phyloP scores from a whole-genome alignment of 2,888 invertebrate species.

The Cephus spinipes region DNA sequence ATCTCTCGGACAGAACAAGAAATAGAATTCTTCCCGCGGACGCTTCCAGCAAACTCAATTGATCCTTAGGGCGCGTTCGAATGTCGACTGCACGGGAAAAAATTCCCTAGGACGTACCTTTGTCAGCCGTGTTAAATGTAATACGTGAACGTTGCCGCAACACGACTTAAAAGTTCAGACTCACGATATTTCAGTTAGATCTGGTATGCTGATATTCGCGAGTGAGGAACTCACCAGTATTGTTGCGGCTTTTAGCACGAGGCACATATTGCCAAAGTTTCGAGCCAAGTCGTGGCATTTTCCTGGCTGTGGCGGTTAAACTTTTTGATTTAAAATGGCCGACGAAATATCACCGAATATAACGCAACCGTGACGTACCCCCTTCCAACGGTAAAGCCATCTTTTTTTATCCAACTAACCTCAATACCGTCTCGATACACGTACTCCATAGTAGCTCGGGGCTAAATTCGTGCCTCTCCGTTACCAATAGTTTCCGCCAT shows the following conservation, averaged over 20 bases:
- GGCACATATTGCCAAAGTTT: conserved; percentile 38
- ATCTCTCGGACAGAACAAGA: background rate
- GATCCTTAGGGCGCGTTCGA: background rate
- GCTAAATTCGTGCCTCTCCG: background rate
- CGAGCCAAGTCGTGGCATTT: conserved; percentile 13
- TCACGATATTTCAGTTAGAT: conserved; percentile 33
- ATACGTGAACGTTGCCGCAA: background rate
- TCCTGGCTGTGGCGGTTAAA: conserved; percentile 9
- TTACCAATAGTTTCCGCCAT: conserved; percentile 11
- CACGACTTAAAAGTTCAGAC: background rate
- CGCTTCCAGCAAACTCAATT: background rate
- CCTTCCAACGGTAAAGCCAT: no score
- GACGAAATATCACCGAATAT: background rate
- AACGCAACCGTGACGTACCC: background rate
- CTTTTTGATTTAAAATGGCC: conserved; percentile 30
- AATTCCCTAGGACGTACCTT: background rate
- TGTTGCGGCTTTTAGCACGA: conserved; percentile 32
- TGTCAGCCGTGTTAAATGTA: background rate
- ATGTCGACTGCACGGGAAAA: background rate
- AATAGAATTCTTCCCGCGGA: background rate
- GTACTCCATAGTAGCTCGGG: background rate
- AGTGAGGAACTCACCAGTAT: conserved; percentile 12
- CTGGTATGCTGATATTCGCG: conserved; percentile 32
- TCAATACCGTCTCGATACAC: background rate
- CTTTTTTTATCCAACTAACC: background rate